Base-by-base conservation (phyloP, 2,797 vertebrate genomes). In the Harpagifer antarcticus region DNA sequence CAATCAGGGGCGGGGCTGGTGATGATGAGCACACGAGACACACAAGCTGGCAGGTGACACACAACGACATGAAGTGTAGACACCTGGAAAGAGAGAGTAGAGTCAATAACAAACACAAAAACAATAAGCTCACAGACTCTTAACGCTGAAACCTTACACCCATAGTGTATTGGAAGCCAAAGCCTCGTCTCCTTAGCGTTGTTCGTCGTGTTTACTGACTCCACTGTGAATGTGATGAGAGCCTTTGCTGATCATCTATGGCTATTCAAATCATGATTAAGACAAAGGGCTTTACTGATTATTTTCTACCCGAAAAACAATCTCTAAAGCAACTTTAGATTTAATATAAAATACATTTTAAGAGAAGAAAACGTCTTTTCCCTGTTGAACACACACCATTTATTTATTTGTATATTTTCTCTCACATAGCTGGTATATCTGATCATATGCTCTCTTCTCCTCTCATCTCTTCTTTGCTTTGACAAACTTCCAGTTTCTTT, bases 381-480 rank as follows among this genome's bases (percentile, higher is more conserved):
- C 44, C 37, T 20, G 27, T 56, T 64, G 52, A 68, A 45, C 2
- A 40, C 1, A 53, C 13, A 45, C 11, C 65, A 12, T 44, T 33
- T 72, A 15, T 11, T n/a, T 23, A 8, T 27, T n/a, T 11, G 0
- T n/a, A 5, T 27, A 1, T 59, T 40, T 63, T 57, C 3, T 20
- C 44, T 47, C 8, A 17, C 1, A 12, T 13, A 10, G 15, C n/a
- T 44, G 17, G 33, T 23, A 13, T 17, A 14, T 64, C 23, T 78
- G n/a, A 72, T 72, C 50, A 66, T 59, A 3, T n/a, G 13, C 2
- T 5, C 3, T 63, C 17, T 54, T 47, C 61, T 19, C n/a, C 9
- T 68, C 9, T 55, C 20, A 56, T 61, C 53, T 47, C 14, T 48
- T 66, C 12, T 70, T 40, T 59, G 56, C 16, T 74, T 69, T 74